A percentile compares a stretch with the other conserved stretches of the same genome.
These are phyloP conservation scores for Leucopsar rothschildi DNA, from an alignment of 2,113 vertebrate species.

Conservation along the genomic window DNA sequence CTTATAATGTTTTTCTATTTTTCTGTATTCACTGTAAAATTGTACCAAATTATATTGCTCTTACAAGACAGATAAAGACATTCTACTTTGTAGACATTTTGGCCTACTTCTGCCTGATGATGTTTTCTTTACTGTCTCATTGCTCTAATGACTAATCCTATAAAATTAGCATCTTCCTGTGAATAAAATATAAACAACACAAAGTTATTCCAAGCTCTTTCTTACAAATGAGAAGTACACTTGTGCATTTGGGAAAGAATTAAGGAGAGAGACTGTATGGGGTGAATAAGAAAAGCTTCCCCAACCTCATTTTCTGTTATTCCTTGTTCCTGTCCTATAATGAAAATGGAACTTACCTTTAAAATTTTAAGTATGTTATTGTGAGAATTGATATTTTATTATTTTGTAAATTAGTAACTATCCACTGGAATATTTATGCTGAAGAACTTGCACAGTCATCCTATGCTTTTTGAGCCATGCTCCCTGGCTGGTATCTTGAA, in stretches of 20 bases:
- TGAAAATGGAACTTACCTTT: background rate
- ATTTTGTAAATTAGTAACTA: background rate
- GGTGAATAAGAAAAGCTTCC: background rate
- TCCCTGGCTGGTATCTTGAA: background rate
- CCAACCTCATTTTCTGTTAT: rapidly evolving
- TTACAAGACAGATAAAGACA: conserved; percentile 14
- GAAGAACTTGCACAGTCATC: conserved; percentile 35
- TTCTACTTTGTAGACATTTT: conserved; percentile 26
- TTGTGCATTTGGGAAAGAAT: background rate
- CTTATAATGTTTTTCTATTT: background rate
- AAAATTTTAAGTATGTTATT: background rate
- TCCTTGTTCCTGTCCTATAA: background rate
- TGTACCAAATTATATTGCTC: conserved; percentile 25
- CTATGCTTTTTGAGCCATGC: background rate
- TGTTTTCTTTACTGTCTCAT: background rate
- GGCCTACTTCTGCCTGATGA: conserved; percentile 29
- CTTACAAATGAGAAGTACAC: background rate
- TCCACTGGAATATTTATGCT: background rate
- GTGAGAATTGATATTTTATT: background rate
- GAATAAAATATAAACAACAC: conserved; percentile 18
- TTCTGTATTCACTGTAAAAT: conserved; percentile 15
- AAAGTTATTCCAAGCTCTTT: background rate
- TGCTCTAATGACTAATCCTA: conserved; percentile 32
- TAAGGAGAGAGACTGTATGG: background rate
- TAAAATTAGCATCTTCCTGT: conserved; percentile 31